These are phyloP conservation scores for Cephus spinipes DNA, from an alignment of 2,888 invertebrate species.

Conservation along the genomic window DNA sequence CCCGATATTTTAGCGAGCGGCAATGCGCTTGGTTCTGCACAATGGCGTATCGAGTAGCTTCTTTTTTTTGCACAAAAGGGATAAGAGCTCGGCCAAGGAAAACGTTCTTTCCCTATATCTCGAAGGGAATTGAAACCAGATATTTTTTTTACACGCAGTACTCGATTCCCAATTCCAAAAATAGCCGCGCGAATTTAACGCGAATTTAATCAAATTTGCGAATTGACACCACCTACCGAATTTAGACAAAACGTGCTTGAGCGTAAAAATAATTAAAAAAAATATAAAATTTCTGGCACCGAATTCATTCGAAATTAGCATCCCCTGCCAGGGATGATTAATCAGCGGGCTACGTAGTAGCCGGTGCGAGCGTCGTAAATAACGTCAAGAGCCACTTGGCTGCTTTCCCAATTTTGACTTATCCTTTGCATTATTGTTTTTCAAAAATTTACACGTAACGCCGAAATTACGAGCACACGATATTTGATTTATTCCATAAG, in stretches of 20 bases:
- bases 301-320: background rate
- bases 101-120: background rate
- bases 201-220: background rate
- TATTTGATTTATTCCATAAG: background rate
- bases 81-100: background rate
- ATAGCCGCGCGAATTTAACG: background rate
- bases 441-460: background rate
- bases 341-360: background rate
- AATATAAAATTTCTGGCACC: background rate
- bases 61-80: background rate
- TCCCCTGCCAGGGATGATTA: background rate
- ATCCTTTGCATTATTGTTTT: background rate
- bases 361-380: background rate
- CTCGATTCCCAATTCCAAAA: background rate
- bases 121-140: background rate
- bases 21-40: background rate
- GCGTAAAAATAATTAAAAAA: background rate
- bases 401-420: background rate
- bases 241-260: background rate
- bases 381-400: background rate
- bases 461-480: background rate
- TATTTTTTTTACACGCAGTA: background rate
- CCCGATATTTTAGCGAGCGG: background rate
- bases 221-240: background rate
- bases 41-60: background rate